Percentiles rank a stretch among this genome's conserved stretches.
phyloP scores from a whole-genome alignment of 64 coral and sea anemone genomes.

The Dendronephthya gigantea region DNA sequence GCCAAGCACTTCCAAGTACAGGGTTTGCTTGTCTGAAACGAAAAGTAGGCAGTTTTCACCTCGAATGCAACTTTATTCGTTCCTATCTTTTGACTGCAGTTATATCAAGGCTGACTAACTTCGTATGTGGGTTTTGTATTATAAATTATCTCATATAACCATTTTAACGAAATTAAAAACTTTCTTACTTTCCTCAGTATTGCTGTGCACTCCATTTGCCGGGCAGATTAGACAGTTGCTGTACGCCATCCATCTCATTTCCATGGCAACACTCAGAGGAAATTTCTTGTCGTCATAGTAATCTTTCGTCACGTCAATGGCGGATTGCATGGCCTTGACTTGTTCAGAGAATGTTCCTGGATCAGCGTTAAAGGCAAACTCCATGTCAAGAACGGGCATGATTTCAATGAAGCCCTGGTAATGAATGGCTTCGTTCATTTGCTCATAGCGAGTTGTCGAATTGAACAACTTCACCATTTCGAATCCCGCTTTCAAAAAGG shows the following conservation, averaged over 20 bases:
- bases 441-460: neutral
- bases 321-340: constrained; percentile 27
- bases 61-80: too few species aligned
- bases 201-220: neutral
- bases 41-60: neutral
- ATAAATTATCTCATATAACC: neutral
- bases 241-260: constrained; percentile 53
- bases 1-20: constrained; percentile 28
- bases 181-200: neutral
- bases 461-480: constrained; percentile 13
- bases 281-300: neutral
- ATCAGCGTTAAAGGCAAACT: constrained; percentile 46
- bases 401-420: constrained; percentile 48
- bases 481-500: constrained; percentile 41
- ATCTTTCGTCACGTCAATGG: neutral
- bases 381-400: constrained; percentile 46
- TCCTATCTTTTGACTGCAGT: neutral
- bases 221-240: constrained; percentile 33
- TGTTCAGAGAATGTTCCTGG: constrained; percentile 10
- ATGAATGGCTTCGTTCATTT: constrained; percentile 48
- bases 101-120: too few species aligned
- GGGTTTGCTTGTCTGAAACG: neutral
- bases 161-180: neutral
- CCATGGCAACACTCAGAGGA: constrained; percentile 51
- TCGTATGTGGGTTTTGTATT: too few species aligned